phyloP scores from a whole-genome alignment of 2,797 vertebrate genomes.

The Erpetoichthys calabaricus region DNA sequence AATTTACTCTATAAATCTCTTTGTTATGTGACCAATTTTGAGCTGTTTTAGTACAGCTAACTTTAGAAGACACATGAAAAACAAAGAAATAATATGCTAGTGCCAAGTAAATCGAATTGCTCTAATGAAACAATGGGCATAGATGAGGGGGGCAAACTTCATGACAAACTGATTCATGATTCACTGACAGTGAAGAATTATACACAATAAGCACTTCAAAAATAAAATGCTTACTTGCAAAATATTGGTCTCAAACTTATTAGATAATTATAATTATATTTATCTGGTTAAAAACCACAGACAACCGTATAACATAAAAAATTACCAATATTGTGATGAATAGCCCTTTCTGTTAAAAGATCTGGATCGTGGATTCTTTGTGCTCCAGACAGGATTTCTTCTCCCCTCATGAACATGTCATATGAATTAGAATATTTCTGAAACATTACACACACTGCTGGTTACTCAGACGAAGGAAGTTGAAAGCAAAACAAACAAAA shows the following conservation, averaged over 20 bases:
- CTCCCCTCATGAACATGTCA: slow-evolving; percentile 98
- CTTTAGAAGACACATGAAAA: too few relatives aligned
- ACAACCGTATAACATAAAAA: not conserved
- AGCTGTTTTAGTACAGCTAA: not conserved
- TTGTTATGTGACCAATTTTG: not conserved
- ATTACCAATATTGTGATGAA: slow-evolving; percentile 80
- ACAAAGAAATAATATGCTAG: too few relatives aligned
- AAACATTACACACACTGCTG: slow-evolving; percentile 5
- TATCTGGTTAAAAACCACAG: not conserved
- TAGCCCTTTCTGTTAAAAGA: slow-evolving; percentile 80
- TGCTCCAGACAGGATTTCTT: slow-evolving; percentile 94
- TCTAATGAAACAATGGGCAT: too few relatives aligned
- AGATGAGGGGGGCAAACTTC: too few relatives aligned
- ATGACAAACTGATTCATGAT: too few relatives aligned
- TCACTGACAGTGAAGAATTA: too few relatives aligned
- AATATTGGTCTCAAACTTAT: too few relatives aligned
- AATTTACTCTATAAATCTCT: not conserved
- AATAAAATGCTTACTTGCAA: too few relatives aligned
- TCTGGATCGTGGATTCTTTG: slow-evolving; percentile 88
- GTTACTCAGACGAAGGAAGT: not conserved
- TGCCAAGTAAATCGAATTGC: too few relatives aligned
- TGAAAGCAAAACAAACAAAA: slow-evolving; percentile 4
- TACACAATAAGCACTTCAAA: too few relatives aligned
- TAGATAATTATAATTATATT: not conserved
- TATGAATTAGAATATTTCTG: slow-evolving; percentile 96